Evolutionary conservation across 2,888 invertebrate genomes (phyloP).

Genomic region (Phania funesta): DNA sequence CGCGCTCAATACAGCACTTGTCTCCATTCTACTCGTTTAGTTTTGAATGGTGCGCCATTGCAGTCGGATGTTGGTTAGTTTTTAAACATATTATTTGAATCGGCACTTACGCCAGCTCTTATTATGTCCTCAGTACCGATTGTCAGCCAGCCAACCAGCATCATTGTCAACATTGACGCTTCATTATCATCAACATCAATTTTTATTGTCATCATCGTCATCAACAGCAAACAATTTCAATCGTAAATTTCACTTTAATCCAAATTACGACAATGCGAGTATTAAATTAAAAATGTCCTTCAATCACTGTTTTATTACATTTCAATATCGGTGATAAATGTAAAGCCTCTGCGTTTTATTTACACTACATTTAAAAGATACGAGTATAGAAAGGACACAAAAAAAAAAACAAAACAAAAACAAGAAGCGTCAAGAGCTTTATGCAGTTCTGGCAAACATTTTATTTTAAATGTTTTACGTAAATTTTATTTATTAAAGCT

Average conservation of each 20-base stretch:
- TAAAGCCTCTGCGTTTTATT: slow-evolving; percentile 39
- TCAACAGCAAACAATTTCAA: slow-evolving; percentile 34
- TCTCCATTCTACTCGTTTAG: slow-evolving; percentile 23
- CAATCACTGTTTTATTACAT: slow-evolving; percentile 56
- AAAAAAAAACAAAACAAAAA: not conserved
- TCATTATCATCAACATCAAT: slow-evolving; percentile 22
- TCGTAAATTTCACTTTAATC: slow-evolving; percentile 49
- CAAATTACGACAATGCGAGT: slow-evolving; percentile 48
- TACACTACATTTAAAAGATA: slow-evolving; percentile 28
- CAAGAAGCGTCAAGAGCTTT: not conserved
- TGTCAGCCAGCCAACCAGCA: not conserved
- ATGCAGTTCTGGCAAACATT: not conserved
- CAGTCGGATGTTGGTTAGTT: slow-evolving; percentile 6
- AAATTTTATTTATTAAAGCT: no score
- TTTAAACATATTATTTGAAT: slow-evolving; percentile 24
- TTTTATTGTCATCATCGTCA: slow-evolving; percentile 6
- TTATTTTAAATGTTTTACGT: no score
- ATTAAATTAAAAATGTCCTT: slow-evolving; percentile 54
- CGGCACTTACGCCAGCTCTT: slow-evolving; percentile 33
- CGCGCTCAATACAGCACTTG: not conserved
- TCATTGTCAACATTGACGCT: slow-evolving; percentile 16
- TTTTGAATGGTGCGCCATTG: slow-evolving; percentile 13
- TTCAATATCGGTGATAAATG: slow-evolving; percentile 34
- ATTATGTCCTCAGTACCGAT: slow-evolving; percentile 6
- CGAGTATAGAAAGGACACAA: not conserved